Base-by-base conservation (phyloP, 2,113 vertebrate genomes). In the Ovis canadensis region DNA sequence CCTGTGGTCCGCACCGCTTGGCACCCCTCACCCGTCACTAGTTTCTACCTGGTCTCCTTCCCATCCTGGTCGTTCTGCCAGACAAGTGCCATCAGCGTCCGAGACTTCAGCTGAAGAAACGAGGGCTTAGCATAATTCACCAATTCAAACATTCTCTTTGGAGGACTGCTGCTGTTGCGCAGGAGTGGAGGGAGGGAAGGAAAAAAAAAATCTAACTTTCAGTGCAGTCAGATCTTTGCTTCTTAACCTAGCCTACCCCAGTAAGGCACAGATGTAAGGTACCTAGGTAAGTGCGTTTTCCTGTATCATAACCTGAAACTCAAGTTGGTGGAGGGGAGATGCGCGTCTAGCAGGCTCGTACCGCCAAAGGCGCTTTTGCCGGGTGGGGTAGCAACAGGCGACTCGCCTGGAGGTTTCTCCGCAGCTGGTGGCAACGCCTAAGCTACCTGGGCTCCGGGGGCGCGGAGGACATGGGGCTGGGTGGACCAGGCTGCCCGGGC, bases 131-230 rank as follows among this genome's bases (percentile, higher is more conserved):
- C 81, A 25, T 27, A 59, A 96, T 98, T 81, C 93, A 10, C 81
- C 95, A 33, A 33, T 97, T 81, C 97, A 60, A 93, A 50, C 86
- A 45, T 64, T 88, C 97, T 89, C 93, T 88, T 36, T 55, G 67
- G 95, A 96, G 78, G 52, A 62, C 89, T 52, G 96, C 83, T 31
- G 86, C 96, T 94, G 91, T 88, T 87, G 97, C 97, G 94, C 97
- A 88, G 83, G 92, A 95, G 88, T 81, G 96, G 96, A 78, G 80
- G 54, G 71, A 33, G 50, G 21, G n/a, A 45, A 19, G 17, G 1
- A 11, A 7, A 25, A 23, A 25, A 48, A 5, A 45, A 29, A 5
- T 14, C 64, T 98, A 99, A 99, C 97, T 99, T 99, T 98, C 85
- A 36, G 23, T 13, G 94, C 98, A 88, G 97, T 93, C 96, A 67